Evolutionary conservation across 2,797 vertebrate species (phyloP).

Genomic region (Microhierax caerulescens): DNA sequence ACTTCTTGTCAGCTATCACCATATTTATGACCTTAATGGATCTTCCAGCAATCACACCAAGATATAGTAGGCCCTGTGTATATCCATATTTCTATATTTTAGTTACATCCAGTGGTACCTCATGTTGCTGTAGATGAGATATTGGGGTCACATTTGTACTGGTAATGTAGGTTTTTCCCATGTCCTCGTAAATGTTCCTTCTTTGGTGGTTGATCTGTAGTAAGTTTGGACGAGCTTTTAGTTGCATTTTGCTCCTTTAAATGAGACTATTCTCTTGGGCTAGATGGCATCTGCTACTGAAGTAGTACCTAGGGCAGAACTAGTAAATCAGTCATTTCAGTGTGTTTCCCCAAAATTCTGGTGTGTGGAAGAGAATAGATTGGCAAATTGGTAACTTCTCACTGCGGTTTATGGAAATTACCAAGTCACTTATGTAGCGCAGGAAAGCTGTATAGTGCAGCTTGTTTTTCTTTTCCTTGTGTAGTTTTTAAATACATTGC

Average conservation of each 20-base stretch:
- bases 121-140: neutral
- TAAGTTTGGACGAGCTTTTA: constrained; percentile 41
- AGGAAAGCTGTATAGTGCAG: neutral
- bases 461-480: constrained; percentile 18
- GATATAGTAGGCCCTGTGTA: neutral
- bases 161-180: neutral
- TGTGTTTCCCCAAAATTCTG: neutral
- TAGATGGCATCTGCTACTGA: constrained; percentile 50
- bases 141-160: neutral
- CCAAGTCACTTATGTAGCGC: neutral
- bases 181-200: neutral
- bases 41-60: neutral
- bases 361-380: neutral
- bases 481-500: constrained; percentile 1
- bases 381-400: constrained; percentile 23
- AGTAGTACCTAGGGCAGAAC: constrained; percentile 55
- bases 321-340: constrained; percentile 33
- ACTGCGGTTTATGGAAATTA: constrained; percentile 18
- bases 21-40: constrained; percentile 66
- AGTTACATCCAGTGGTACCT: neutral
- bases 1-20: constrained; percentile 38
- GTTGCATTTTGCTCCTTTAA: constrained; percentile 35
- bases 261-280: constrained; percentile 35
- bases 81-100: neutral
- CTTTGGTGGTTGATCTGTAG: neutral